These are phyloP conservation scores for Pseudocheirus occidentalis DNA, from an alignment of 2,797 vertebrate genomes.

Conservation along the genomic window DNA sequence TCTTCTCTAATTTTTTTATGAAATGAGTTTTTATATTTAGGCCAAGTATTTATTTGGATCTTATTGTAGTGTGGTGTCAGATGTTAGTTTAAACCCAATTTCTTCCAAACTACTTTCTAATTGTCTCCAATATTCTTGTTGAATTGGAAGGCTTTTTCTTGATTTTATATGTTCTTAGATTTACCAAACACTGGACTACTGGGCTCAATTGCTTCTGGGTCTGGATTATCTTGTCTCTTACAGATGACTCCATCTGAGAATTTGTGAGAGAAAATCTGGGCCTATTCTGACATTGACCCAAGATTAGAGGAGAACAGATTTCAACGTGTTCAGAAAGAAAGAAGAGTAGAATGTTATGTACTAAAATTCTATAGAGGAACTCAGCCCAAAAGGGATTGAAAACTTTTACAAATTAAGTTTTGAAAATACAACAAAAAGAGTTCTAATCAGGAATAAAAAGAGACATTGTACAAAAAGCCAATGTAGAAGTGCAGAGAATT, in stretches of 20 bases:
- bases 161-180: neutral
- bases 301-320: neutral
- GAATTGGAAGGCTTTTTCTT: neutral
- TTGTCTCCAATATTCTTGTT: neutral
- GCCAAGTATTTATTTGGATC: neutral
- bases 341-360: neutral
- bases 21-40: neutral
- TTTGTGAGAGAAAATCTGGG: neutral
- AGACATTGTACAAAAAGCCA: neutral
- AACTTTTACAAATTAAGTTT: neutral
- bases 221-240: neutral
- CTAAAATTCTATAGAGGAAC: neutral
- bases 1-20: neutral
- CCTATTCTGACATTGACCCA: neutral
- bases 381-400: neutral
- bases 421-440: neutral
- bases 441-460: neutral
- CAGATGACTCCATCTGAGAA: neutral
- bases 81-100: neutral
- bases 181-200: neutral
- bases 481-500: neutral
- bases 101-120: neutral
- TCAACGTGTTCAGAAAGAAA: neutral
- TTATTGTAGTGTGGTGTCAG: neutral
- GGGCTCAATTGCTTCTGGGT: neutral